Conservation (phyloP, 2,797 vertebrate species). For the Loris lydekkerianus region DNA sequence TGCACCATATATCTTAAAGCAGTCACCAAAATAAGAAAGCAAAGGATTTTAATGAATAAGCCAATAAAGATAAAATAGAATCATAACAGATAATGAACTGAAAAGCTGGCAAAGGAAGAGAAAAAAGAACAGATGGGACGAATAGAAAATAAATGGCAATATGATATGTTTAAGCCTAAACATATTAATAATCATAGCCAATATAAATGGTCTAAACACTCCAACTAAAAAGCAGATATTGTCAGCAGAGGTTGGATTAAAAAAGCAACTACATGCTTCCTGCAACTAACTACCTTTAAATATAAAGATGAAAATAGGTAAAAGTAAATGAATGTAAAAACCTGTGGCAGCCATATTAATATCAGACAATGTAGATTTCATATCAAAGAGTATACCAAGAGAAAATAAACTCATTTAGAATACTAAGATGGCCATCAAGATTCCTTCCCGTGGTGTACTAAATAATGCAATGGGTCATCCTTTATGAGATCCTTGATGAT, state of each 20-base stretch:
- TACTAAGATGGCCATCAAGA: not conserved
- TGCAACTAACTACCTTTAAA: not conserved
- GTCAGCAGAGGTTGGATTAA: not conserved
- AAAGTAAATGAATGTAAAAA: not conserved
- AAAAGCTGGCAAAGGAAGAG: conserved; percentile 10
- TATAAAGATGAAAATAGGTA: not conserved
- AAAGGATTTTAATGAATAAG: not conserved
- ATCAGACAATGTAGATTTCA: not conserved
- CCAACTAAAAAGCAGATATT: not conserved
- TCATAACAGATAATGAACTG: not conserved
- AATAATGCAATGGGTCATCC: not conserved
- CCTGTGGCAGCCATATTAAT: not conserved
- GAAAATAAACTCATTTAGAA: not conserved
- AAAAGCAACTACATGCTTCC: not conserved
- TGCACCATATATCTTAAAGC: not conserved
- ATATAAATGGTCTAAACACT: not conserved
- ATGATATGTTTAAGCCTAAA: not conserved
- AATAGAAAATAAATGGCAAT: conserved; percentile 12
- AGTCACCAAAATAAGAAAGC: not conserved
- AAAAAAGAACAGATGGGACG: not conserved
- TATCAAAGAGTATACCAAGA: not conserved
- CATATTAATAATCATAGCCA: not conserved
- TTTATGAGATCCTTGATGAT: not conserved
- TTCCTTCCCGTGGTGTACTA: not conserved
- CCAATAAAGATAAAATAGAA: not conserved